phyloP scores from a whole-genome alignment of 2,113 vertebrate genomes.

The Tyto alba region DNA sequence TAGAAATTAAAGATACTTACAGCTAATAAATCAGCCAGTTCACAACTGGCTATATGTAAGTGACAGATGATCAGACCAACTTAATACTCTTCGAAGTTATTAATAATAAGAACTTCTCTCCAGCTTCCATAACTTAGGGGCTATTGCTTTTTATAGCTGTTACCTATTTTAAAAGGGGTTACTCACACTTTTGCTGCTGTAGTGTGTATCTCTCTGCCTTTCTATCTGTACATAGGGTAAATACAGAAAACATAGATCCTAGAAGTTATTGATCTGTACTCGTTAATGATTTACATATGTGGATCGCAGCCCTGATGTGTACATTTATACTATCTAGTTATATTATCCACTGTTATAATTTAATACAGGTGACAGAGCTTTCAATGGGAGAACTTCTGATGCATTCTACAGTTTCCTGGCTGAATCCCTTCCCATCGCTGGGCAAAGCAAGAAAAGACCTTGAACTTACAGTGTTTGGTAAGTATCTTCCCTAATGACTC shows the following conservation, averaged over 20 bases:
- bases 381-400: slow-evolving; percentile 98
- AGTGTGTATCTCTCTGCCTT: not conserved
- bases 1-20: not conserved
- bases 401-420: slow-evolving; percentile 90
- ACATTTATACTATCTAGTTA: not conserved
- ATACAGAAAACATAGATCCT: not conserved
- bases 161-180: not conserved
- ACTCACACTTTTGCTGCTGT: not conserved
- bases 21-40: not conserved
- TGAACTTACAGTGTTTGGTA: slow-evolving; percentile 93
- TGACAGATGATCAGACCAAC: not conserved
- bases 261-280: not conserved
- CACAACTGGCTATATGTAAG: not conserved
- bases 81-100: not conserved
- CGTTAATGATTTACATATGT: not conserved
- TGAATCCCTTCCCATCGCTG: slow-evolving; percentile 89
- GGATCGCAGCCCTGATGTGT: not conserved
- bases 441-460: slow-evolving; percentile 93
- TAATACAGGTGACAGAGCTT: slow-evolving; percentile 88
- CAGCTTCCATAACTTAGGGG: not conserved
- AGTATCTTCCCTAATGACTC: slow-evolving; percentile 28
- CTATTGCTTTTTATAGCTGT: not conserved
- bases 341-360: not conserved
- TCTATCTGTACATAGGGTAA: not conserved
- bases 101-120: not conserved